These are phyloP conservation scores for Bombus terrestris DNA, from an alignment of 1,140 invertebrate genomes.

Conservation along the genomic window DNA sequence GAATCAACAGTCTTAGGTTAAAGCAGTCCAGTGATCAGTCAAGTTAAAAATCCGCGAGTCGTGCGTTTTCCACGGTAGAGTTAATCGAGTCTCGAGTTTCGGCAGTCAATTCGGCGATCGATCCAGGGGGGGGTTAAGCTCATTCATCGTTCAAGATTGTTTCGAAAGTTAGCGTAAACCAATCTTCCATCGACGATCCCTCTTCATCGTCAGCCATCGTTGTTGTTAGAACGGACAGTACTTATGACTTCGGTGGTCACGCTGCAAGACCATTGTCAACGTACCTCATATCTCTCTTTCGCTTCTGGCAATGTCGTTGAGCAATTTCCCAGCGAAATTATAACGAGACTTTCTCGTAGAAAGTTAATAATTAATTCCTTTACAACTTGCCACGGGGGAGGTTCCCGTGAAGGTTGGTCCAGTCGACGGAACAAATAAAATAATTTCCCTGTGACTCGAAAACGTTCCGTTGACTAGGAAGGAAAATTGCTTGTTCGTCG, in stretches of 20 bases:
- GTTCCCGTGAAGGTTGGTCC: not conserved
- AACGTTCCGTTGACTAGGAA: slow-evolving; percentile 1
- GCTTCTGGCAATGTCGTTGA: slow-evolving; percentile 57
- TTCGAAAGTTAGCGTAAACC: slow-evolving; percentile 22
- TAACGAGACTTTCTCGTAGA: slow-evolving; percentile 47
- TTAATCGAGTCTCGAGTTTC: not conserved
- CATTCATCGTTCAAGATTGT: slow-evolving; percentile 45
- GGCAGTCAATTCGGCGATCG: not conserved
- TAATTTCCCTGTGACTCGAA: slow-evolving; percentile 38
- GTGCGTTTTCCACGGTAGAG: not conserved
- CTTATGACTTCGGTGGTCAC: slow-evolving; percentile 35
- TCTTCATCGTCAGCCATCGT: not conserved
- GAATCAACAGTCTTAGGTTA: no score
- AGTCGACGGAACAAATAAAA: slow-evolving; percentile 47
- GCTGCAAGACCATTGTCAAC: no score
- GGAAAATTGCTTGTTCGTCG: slow-evolving; percentile 34
- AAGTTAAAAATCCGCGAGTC: not conserved
- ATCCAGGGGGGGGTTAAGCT: not conserved
- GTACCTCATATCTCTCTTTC: slow-evolving; percentile 23
- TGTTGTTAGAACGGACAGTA: not conserved
- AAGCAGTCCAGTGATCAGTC: not conserved
- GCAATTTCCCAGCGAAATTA: slow-evolving; percentile 63
- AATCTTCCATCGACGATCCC: not conserved
- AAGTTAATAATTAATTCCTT: slow-evolving; percentile 61
- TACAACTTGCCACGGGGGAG: slow-evolving; percentile 31